These are phyloP conservation scores for Acanthosepion pharaonis DNA, from an alignment of 2,888 invertebrate species.

Conservation along the genomic window DNA sequence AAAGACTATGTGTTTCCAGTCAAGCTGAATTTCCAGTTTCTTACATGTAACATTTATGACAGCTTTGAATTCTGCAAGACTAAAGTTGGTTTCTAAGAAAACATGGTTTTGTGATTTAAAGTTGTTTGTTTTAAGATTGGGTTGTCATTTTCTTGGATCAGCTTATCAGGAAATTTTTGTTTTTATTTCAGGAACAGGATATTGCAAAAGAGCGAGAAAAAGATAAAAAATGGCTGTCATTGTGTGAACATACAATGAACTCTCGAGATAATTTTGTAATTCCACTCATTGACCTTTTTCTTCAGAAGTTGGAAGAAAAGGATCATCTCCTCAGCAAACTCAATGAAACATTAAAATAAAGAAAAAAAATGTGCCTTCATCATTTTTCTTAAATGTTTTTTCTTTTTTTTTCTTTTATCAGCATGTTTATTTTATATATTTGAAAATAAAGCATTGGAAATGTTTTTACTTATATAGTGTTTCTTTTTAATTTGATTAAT, in stretches of 20 bases:
- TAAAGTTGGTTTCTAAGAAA: no score
- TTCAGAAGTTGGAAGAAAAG: constrained; percentile 72
- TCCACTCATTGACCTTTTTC: constrained; percentile 67
- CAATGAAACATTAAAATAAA: neutral
- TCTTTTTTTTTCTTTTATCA: neutral
- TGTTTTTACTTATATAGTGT: neutral
- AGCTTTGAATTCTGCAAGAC: no score
- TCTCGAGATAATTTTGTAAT: constrained; percentile 69
- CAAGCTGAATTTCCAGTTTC: no score
- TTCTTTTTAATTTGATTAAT: neutral
- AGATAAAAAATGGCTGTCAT: constrained; percentile 69
- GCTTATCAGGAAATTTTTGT: neutral
- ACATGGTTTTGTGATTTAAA: no score
- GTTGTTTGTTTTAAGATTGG: no score
- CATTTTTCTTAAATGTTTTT: neutral
- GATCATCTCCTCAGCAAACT: constrained; percentile 45
- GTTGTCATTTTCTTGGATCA: neutral
- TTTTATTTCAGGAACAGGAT: constrained; percentile 56
- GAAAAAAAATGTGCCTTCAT: neutral
- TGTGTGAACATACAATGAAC: constrained; percentile 63
- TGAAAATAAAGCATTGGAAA: neutral
- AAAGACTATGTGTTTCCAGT: no score
- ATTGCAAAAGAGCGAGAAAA: constrained; percentile 59
- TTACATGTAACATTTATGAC: no score
- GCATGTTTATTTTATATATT: neutral